Base-by-base conservation (phyloP, 2,888 invertebrate genomes). In the Tiliacea aurago region DNA sequence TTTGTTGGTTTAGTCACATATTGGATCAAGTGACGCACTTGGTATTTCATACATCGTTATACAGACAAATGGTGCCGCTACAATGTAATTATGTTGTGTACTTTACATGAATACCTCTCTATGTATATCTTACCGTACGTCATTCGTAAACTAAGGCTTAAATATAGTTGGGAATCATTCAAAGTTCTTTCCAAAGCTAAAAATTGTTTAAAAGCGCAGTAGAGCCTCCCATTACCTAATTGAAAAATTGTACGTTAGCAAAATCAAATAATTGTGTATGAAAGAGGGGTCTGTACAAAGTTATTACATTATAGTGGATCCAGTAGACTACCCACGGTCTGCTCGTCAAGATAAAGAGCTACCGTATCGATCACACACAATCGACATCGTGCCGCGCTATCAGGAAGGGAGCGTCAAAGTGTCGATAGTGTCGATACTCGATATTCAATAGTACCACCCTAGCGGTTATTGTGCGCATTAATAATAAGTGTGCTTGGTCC, bases 1-100 rank as follows among this genome's bases (percentile, higher is more conserved):
- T 83, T 80, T 82, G 70, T 70, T 70, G 33, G 71, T 73, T 69
- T 80, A 63, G 71, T 65, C 67, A 77, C 77, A 85, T 83, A 73
- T 81, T 81, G 77, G 47, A 80, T 65, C 80, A 71, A 71, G 77
- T 75, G 80, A 73, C 78, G 70, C 70, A 66, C 51, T 76, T 18
- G 37, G 73, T 70, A 28, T 41, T 55, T 56, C 55, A 56, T 59
- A 62, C 75, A 33, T 64, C 23, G 28, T 70, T 47, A 70, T 18
- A 33, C 33, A 70, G 78, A 79, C 78, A 81, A 78, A 63, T 63
- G 73, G 43, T 28, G 63, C 37, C 23, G 62, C 55, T 62, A 73
- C 69, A 77, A 73, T 70, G 59, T 73, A 58, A 67, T 62, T 69
- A 53, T 51, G 28, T 66, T 74, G 68, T 70, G 28, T 76, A 18